phyloP scores from a whole-genome alignment of 1,140 invertebrate species.

The Popillia japonica region DNA sequence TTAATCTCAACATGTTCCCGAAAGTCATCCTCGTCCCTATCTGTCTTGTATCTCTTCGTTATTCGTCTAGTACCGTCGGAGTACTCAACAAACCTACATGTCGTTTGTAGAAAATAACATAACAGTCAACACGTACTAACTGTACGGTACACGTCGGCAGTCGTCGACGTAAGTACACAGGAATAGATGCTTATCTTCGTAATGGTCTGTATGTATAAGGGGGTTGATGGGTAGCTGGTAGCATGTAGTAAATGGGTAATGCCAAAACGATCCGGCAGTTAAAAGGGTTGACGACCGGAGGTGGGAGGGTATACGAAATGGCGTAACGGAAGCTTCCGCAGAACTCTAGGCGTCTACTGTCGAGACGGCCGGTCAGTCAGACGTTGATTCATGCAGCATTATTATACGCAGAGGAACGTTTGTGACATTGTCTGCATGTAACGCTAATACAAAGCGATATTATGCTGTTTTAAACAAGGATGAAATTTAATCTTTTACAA shows the following conservation, averaged over 20 bases:
- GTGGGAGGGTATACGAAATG: neutral
- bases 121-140: too few relatives aligned
- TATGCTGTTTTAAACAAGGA: too few relatives aligned
- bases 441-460: neutral
- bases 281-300: conserved; percentile 8
- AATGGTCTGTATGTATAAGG: neutral
- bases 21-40: neutral
- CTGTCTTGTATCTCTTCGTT: neutral
- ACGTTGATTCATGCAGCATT: too few relatives aligned
- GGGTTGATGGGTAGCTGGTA: neutral
- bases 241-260: neutral
- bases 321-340: neutral
- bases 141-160: too few relatives aligned
- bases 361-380: conserved; percentile 7
- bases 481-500: too few relatives aligned
- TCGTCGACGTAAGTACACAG: neutral
- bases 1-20: too few relatives aligned
- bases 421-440: too few relatives aligned
- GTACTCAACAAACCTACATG: too few relatives aligned
- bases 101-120: neutral
- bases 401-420: too few relatives aligned
- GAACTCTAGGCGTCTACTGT: conserved; percentile 9
- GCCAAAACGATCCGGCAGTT: neutral
- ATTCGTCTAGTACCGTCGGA: neutral
- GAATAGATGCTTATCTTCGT: neutral